Evolutionary conservation across 2,888 invertebrate species (phyloP).

Genomic region (Metacarcinus magister): DNA sequence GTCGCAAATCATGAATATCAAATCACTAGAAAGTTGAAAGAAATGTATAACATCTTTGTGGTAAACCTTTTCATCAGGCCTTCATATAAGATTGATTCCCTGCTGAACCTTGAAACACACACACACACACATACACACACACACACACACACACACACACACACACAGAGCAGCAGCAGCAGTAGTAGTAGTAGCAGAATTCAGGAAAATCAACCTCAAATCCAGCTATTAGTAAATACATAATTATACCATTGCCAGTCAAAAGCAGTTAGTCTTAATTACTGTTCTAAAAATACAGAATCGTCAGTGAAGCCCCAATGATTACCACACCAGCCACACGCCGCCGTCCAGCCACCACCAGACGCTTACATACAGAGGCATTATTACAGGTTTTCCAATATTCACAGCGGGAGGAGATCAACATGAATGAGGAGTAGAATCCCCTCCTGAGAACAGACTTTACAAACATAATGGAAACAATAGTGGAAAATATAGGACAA

Average conservation of each 20-base stretch:
- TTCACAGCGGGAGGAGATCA: neutral
- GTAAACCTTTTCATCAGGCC: neutral
- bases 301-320: neutral
- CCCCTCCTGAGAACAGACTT: neutral
- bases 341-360: neutral
- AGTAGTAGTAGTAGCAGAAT: too few species aligned
- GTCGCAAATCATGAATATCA: neutral
- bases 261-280: neutral
- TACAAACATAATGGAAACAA: neutral
- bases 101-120: neutral
- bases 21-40: neutral
- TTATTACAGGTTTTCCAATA: neutral
- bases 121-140: constrained; percentile 34
- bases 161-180: neutral
- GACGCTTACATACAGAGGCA: neutral
- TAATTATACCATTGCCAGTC: too few species aligned
- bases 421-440: neutral
- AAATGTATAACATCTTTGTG: constrained; percentile 12
- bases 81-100: neutral
- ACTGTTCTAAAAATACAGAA: neutral
- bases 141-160: constrained; percentile 56
- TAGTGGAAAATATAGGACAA: neutral
- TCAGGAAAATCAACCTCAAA: too few species aligned
- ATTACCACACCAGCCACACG: neutral
- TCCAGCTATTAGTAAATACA: too few species aligned